Percentiles rank a stretch among this genome's conserved stretches.
These are phyloP conservation scores for Myotis vivesi DNA, from an alignment of 2,797 vertebrate genomes.

Conservation along the genomic window DNA sequence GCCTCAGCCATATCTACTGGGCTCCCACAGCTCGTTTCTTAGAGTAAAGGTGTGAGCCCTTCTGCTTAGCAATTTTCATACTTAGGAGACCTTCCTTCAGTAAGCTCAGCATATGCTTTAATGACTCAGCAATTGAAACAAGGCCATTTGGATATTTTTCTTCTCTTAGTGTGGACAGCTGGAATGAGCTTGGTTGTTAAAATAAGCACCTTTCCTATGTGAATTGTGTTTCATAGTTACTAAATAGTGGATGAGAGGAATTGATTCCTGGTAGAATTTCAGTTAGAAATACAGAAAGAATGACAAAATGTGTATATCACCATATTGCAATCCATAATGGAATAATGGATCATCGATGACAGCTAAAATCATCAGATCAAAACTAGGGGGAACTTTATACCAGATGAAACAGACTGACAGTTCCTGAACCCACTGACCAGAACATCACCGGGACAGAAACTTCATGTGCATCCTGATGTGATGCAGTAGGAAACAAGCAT, in stretches of 20 bases:
- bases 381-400: not conserved
- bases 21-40: not conserved
- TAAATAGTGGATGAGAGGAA: not conserved
- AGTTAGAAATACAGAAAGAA: not conserved
- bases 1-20: not conserved
- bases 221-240: not conserved
- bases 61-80: not conserved
- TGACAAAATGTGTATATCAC: not conserved
- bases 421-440: not conserved
- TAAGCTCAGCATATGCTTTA: not conserved
- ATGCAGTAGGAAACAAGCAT: not conserved
- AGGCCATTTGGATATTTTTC: conserved; percentile 1
- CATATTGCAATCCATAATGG: not conserved
- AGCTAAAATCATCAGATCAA: not conserved
- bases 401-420: not conserved
- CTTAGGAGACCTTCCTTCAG: not conserved
- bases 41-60: not conserved
- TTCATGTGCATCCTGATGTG: not conserved
- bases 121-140: conserved; percentile 51
- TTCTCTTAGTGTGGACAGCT: not conserved
- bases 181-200: conserved; percentile 12
- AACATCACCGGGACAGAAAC: not conserved
- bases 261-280: conserved; percentile 20
- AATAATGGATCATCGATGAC: not conserved
- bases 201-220: conserved; percentile 3